Conservation (phyloP, 1,140 invertebrate species). For the Aradophagus sp. region DNA sequence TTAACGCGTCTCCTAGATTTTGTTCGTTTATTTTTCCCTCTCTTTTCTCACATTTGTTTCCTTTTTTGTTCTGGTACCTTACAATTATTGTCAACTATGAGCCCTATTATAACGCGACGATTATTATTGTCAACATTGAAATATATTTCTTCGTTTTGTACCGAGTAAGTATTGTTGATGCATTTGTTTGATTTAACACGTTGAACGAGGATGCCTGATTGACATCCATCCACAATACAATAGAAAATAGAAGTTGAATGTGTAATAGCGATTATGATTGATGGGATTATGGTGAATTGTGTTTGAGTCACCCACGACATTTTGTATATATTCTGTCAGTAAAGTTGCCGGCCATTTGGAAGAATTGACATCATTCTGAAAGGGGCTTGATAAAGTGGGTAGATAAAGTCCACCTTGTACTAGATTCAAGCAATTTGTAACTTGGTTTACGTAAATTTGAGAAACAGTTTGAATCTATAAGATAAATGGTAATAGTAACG, state of each 20-base stretch:
- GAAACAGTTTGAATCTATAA: too few species aligned
- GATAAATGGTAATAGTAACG: too few species aligned
- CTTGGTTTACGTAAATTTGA: too few species aligned
- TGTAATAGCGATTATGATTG: conserved; percentile 67
- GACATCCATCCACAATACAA: conserved; percentile 60
- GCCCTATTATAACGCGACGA: conserved; percentile 18
- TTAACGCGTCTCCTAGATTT: too few species aligned
- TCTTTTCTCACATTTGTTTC: too few species aligned
- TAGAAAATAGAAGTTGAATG: conserved; percentile 68
- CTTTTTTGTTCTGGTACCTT: too few species aligned
- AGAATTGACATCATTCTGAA: too few species aligned
- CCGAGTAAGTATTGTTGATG: conserved; percentile 57
- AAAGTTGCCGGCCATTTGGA: conserved; percentile 52
- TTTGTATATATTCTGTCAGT: conserved; percentile 61
- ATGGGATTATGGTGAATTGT: conserved; percentile 66
- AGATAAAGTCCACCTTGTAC: too few species aligned
- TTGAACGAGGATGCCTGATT: conserved; percentile 46
- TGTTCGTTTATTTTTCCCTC: too few species aligned
- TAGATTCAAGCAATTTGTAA: too few species aligned
- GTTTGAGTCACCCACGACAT: conserved; percentile 63
- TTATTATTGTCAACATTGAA: conserved; percentile 34
- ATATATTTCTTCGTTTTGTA: conserved; percentile 54
- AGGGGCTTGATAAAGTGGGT: too few species aligned
- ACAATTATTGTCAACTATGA: conserved; percentile 28
- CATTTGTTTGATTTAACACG: conserved; percentile 57